A percentile compares a stretch with the other conserved stretches of the same genome.
Evolutionary conservation across 1,140 invertebrate species (phyloP).

Genomic region (Pogonomyrmex barbatus): DNA sequence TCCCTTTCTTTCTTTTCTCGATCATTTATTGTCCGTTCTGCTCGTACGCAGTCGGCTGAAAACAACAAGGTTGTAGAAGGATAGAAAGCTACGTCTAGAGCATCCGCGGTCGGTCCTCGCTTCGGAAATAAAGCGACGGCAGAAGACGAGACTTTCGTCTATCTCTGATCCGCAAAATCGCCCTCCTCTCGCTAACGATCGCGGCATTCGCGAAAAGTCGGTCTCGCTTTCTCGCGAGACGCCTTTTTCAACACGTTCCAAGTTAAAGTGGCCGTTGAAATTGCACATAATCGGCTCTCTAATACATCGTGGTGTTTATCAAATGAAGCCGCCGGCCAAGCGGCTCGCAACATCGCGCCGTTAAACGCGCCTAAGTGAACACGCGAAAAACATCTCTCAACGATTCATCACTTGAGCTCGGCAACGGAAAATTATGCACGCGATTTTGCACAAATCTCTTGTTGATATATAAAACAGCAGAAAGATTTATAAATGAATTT

Average conservation of each 20-base stretch:
- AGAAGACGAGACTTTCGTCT: constrained; percentile 15
- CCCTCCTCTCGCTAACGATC: background rate
- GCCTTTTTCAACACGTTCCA: background rate
- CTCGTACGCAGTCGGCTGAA: constrained; percentile 80
- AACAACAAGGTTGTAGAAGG: constrained; percentile 83
- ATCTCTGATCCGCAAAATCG: constrained; percentile 13
- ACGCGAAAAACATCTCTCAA: constrained; percentile 13
- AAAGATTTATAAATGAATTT: constrained; percentile 10
- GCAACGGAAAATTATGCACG: background rate
- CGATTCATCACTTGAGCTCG: background rate
- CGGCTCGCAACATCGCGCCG: background rate
- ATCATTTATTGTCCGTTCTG: constrained; percentile 69
- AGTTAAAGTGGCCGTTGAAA: constrained; percentile 10
- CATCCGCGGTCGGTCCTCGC: constrained; percentile 70
- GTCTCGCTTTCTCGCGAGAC: constrained; percentile 35
- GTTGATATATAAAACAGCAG: background rate
- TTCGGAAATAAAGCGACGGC: constrained; percentile 66
- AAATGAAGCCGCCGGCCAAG: constrained; percentile 29
- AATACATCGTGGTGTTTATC: constrained; percentile 29
- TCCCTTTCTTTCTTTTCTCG: constrained; percentile 59
- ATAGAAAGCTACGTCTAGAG: constrained; percentile 73
- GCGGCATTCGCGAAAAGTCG: constrained; percentile 17
- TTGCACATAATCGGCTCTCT: background rate
- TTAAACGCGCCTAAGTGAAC: constrained; percentile 30
- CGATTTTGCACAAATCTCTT: background rate